phyloP scores from a whole-genome alignment of 2,113 vertebrate species.

The Clupea harengus region DNA sequence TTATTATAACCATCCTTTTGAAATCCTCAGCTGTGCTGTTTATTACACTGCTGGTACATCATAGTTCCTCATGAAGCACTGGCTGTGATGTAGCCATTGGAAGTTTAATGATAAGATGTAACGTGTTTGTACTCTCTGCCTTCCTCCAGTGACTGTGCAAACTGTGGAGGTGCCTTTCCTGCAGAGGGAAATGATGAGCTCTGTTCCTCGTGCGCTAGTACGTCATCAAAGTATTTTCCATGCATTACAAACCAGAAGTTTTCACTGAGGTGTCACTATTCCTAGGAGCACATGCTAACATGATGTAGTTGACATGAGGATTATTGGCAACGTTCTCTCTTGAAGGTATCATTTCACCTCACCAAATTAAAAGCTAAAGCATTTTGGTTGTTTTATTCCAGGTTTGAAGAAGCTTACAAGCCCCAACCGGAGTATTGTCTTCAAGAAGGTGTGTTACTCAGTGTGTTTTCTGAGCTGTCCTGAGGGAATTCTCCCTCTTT shows the following conservation, averaged over 20 bases:
- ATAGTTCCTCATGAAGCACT: no score
- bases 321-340: no score
- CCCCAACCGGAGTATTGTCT: slow-evolving; percentile 44
- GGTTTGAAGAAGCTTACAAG: slow-evolving; percentile 28
- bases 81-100: no score
- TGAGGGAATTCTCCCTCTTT: no score
- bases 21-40: no score
- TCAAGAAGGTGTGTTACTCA: slow-evolving; percentile 51
- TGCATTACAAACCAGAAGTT: not conserved
- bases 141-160: slow-evolving; percentile 44
- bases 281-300: not conserved
- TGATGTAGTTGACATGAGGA: not conserved
- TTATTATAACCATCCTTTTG: no score
- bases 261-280: not conserved
- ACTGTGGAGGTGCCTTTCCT: slow-evolving; percentile 40
- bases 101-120: not conserved
- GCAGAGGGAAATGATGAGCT: slow-evolving; percentile 34
- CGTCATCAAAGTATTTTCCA: slow-evolving; percentile 25
- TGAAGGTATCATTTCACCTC: not conserved
- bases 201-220: slow-evolving; percentile 49
- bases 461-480: not conserved
- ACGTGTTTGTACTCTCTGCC: not conserved
- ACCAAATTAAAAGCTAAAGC: no score
- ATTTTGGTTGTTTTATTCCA: slow-evolving; percentile 12
- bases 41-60: no score